phyloP scores from a whole-genome alignment of 2,888 invertebrate genomes.

The Leptothorax acervorum region DNA sequence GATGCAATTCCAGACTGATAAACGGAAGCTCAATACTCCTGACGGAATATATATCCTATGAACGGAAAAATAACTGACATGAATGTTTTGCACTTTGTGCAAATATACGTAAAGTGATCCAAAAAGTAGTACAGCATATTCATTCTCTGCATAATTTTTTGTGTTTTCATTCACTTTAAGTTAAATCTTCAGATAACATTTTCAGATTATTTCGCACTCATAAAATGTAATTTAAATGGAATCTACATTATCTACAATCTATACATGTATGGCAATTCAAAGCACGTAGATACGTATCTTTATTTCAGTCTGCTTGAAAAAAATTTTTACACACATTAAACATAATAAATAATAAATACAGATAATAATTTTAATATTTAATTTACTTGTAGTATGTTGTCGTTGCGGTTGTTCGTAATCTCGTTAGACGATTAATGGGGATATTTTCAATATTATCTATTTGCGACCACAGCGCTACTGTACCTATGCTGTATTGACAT shows the following conservation, averaged over 20 bases:
- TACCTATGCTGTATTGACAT: slow-evolving; percentile 86
- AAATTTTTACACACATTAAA: background rate
- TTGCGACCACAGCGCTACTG: slow-evolving; percentile 86
- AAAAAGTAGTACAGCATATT: slow-evolving; percentile 13
- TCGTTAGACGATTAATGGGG: slow-evolving; percentile 82
- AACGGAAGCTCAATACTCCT: slow-evolving; percentile 84
- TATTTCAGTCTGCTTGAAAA: background rate
- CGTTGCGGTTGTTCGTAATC: slow-evolving; percentile 82
- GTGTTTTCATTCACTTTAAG: background rate
- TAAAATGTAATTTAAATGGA: background rate
- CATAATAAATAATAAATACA: background rate
- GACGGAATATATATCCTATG: slow-evolving; percentile 86
- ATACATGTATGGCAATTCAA: background rate
- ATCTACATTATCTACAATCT: background rate
- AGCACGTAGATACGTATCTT: background rate
- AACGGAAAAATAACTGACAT: slow-evolving; percentile 29
- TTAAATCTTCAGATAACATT: background rate
- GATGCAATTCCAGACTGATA: slow-evolving; percentile 84
- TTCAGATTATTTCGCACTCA: background rate
- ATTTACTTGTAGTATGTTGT: slow-evolving; percentile 86
- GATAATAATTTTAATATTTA: background rate
- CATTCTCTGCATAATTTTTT: background rate
- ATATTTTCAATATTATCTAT: slow-evolving; percentile 84
- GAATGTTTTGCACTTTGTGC: background rate
- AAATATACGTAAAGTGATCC: background rate